phyloP scores from a whole-genome alignment of 2,888 invertebrate genomes.

The Drosophila ezoana region DNA sequence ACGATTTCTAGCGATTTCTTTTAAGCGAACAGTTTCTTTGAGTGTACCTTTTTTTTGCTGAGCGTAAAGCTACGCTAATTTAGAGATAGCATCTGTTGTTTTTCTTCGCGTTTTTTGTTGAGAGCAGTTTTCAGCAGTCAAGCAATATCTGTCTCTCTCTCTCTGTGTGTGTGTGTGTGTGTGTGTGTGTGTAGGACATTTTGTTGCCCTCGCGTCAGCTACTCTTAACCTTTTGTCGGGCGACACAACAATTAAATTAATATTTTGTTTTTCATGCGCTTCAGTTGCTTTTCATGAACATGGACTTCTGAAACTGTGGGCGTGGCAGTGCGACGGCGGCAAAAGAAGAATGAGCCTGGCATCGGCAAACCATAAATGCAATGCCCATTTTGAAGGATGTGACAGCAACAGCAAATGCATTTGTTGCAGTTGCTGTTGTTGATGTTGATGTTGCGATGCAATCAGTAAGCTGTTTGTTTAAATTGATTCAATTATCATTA shows the following conservation, averaged over 20 bases:
- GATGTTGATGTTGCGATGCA: constrained; percentile 30
- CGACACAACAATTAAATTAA: constrained; percentile 47
- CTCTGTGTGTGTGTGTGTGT: too few relatives aligned
- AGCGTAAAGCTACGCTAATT: neutral
- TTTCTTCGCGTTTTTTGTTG: neutral
- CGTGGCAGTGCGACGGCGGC: neutral
- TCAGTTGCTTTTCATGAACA: constrained; percentile 27
- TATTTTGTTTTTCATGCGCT: constrained; percentile 17
- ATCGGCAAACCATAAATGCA: neutral
- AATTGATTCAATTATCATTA: constrained; percentile 70
- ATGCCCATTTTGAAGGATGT: neutral
- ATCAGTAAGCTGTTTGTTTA: constrained; percentile 62
- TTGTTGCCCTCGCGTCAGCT: constrained; percentile 13
- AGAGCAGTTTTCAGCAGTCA: neutral
- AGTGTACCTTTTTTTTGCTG: too few relatives aligned
- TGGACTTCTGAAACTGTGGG: neutral
- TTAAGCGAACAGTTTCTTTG: too few relatives aligned
- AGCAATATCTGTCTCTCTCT: neutral
- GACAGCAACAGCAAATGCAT: constrained; percentile 13
- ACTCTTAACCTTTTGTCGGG: constrained; percentile 23
- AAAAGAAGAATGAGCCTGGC: neutral
- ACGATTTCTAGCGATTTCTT: too few relatives aligned
- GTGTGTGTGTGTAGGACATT: neutral
- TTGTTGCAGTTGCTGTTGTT: constrained; percentile 5
- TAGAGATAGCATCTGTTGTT: neutral